Evolutionary conservation across 1,140 invertebrate species (phyloP).

Genomic region (Cotesia chilonis): DNA sequence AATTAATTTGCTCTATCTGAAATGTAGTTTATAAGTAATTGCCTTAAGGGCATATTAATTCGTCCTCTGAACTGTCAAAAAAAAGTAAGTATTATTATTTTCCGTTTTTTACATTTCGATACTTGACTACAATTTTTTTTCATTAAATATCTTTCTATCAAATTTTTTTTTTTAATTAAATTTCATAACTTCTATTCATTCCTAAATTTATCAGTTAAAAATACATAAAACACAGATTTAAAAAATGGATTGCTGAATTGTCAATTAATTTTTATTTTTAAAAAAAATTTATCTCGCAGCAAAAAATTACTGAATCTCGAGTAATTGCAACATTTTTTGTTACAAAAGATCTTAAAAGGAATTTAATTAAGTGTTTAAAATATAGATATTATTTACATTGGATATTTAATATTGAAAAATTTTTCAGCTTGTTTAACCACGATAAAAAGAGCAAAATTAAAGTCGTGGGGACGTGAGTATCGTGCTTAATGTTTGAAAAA

Average conservation of each 20-base stretch:
- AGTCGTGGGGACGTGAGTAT: conserved; percentile 44
- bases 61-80: conserved; percentile 44
- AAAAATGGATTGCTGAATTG: no score
- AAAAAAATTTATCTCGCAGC: no score
- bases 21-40: conserved; percentile 57
- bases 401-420: conserved; percentile 35
- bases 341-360: not conserved
- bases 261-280: no score
- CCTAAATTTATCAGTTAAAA: no score
- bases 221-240: no score
- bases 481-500: conserved; percentile 33
- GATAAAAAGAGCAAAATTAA: conserved; percentile 44
- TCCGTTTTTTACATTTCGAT: conserved; percentile 7
- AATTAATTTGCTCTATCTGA: conserved; percentile 48
- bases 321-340: no score
- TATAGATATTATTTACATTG: conserved; percentile 2
- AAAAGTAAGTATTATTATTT: conserved; percentile 46
- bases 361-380: conserved; percentile 1
- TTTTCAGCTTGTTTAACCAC: conserved; percentile 44
- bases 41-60: conserved; percentile 53
- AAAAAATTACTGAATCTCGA: no score
- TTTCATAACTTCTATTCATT: no score
- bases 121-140: no score
- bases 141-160: no score
- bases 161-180: no score